Evolutionary conservation across 1,140 invertebrate species (phyloP).

Genomic region (Micrasema minimum): DNA sequence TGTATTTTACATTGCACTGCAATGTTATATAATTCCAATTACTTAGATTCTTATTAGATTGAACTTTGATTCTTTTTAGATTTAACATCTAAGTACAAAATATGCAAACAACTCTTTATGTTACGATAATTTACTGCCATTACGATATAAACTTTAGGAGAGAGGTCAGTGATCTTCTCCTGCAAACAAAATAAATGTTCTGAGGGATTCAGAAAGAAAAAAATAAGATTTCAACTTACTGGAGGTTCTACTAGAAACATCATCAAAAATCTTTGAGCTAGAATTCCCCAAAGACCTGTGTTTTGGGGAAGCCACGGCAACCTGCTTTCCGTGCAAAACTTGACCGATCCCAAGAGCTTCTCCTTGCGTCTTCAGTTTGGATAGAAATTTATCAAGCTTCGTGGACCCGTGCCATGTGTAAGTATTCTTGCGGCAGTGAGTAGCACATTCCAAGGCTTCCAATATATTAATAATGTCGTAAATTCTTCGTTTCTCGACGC

Average conservation of each 20-base stretch:
- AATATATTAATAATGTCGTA: conserved; percentile 84
- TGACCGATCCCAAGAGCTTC: conserved; percentile 61
- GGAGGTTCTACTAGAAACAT: conserved; percentile 74
- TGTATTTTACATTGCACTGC: too few species aligned
- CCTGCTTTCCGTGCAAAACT: conserved; percentile 60
- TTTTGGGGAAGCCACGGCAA: conserved; percentile 63
- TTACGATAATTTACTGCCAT: too few species aligned
- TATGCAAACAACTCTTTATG: too few species aligned
- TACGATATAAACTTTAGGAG: too few species aligned
- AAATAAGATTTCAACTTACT: conserved; percentile 69
- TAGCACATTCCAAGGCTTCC: conserved; percentile 77
- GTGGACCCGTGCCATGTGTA: conserved; percentile 70
- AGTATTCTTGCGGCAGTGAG: conserved; percentile 71
- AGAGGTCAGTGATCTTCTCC: too few species aligned
- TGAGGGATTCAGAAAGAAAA: too few species aligned
- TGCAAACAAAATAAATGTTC: too few species aligned
- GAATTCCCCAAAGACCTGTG: conserved; percentile 75
- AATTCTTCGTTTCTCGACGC: conserved; percentile 75
- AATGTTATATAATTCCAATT: too few species aligned
- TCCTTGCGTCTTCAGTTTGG: conserved; percentile 63
- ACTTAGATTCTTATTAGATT: too few species aligned
- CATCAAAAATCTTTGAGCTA: conserved; percentile 81
- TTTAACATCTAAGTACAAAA: too few species aligned
- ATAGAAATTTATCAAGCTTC: conserved; percentile 63
- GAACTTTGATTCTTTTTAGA: too few species aligned